Conservation (phyloP, 2,797 vertebrate genomes). For the Esox lucius region DNA sequence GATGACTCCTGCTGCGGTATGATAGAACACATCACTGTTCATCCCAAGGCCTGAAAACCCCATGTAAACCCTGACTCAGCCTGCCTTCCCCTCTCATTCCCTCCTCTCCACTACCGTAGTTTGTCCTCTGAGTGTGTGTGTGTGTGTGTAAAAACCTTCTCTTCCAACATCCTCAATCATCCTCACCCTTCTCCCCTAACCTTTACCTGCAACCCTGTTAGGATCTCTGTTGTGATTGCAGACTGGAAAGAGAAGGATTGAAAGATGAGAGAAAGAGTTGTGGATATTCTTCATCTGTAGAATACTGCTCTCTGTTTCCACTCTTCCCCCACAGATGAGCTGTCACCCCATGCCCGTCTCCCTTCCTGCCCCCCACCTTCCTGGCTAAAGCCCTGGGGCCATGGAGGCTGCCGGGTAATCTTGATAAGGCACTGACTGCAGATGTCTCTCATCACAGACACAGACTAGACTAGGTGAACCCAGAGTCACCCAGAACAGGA, state of each 20-base stretch:
- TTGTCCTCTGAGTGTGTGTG: not conserved
- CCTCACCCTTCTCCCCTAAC: not conserved
- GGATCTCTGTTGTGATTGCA: not conserved
- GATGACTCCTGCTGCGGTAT: not conserved
- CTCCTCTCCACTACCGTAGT: not conserved
- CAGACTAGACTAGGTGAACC: slow-evolving; percentile 29
- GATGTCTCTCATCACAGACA: slow-evolving; percentile 47
- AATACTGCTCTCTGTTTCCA: too few relatives aligned
- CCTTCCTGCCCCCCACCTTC: slow-evolving; percentile 9
- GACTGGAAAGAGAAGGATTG: not conserved
- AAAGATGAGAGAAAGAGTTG: not conserved
- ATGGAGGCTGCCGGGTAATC: slow-evolving; percentile 44
- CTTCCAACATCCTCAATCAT: not conserved
- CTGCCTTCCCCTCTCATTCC: not conserved
- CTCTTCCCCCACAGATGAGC: too few relatives aligned
- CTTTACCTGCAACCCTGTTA: not conserved
- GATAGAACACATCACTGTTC: slow-evolving; percentile 22
- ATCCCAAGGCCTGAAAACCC: not conserved
- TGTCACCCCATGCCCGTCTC: too few relatives aligned
- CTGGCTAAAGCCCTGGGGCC: slow-evolving; percentile 5
- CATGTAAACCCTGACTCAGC: not conserved
- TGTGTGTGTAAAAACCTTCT: not conserved
- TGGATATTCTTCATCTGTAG: not conserved
- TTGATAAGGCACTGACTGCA: slow-evolving; percentile 52
- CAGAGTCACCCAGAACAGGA: slow-evolving; percentile 10